phyloP scores from a whole-genome alignment of 2,888 invertebrate genomes.

The Catocala nupta region DNA sequence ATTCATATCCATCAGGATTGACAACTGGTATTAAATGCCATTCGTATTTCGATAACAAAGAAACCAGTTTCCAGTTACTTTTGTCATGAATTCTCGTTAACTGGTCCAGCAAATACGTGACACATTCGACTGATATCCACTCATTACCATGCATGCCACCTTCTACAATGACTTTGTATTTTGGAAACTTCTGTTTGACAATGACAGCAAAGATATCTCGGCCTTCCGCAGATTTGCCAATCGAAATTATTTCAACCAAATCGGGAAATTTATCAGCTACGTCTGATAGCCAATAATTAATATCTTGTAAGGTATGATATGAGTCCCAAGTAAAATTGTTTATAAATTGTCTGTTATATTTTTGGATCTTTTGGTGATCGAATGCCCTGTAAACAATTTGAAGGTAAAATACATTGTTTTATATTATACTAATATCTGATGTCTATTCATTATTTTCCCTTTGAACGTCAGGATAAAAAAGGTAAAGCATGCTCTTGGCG shows the following conservation, averaged over 20 bases:
- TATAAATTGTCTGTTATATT: slow-evolving; percentile 52
- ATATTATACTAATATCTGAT: too few species aligned
- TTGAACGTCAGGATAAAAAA: too few species aligned
- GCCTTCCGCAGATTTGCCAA: slow-evolving; percentile 81
- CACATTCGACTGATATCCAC: slow-evolving; percentile 90
- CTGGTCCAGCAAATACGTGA: slow-evolving; percentile 87
- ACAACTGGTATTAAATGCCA: slow-evolving; percentile 91
- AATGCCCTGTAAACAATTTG: slow-evolving; percentile 63
- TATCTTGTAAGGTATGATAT: slow-evolving; percentile 88
- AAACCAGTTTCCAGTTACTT: slow-evolving; percentile 61
- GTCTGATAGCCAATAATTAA: slow-evolving; percentile 87
- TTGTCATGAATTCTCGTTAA: slow-evolving; percentile 74
- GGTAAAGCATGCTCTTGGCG: too few species aligned
- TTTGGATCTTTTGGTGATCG: slow-evolving; percentile 56
- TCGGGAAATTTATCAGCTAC: slow-evolving; percentile 75
- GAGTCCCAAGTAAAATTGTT: slow-evolving; percentile 77
- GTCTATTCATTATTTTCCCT: neutral
- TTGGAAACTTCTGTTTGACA: slow-evolving; percentile 53
- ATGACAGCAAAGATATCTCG: slow-evolving; percentile 70
- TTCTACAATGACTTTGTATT: slow-evolving; percentile 86
- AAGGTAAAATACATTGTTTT: neutral
- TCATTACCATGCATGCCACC: slow-evolving; percentile 91
- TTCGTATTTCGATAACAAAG: slow-evolving; percentile 81
- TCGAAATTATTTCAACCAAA: slow-evolving; percentile 63
- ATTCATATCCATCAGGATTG: slow-evolving; percentile 89